These are phyloP conservation scores for Progne subis DNA, from an alignment of 2,113 vertebrate genomes.

Conservation along the genomic window DNA sequence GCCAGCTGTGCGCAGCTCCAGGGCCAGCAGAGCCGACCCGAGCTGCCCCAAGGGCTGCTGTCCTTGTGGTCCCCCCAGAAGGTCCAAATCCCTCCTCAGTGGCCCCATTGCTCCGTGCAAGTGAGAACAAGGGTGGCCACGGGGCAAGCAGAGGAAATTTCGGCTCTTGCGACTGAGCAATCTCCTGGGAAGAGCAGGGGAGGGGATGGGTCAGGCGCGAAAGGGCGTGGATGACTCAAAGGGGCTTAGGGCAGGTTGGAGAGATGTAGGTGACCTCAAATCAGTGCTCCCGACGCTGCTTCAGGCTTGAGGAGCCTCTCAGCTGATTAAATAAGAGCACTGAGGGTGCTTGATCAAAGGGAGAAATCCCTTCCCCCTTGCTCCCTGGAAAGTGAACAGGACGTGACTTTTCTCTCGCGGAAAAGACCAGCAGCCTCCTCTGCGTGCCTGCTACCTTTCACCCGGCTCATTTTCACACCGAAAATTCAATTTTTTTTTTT, in stretches of 20 bases:
- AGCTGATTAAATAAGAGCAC: background rate
- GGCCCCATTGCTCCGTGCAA: background rate
- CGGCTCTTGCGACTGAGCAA: fast-evolving
- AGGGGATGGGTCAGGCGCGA: background rate
- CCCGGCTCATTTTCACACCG: background rate
- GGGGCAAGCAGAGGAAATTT: background rate
- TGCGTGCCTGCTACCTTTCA: background rate
- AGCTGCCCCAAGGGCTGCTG: fast-evolving
- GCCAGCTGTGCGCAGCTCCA: background rate
- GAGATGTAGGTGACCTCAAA: background rate
- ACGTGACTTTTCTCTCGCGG: background rate
- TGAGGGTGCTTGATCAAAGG: background rate
- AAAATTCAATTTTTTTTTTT: background rate
- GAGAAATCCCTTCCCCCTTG: background rate
- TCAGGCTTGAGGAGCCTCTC: background rate
- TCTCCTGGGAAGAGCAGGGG: background rate
- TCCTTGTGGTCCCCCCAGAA: background rate
- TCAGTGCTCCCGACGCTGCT: background rate
- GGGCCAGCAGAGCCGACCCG: background rate
- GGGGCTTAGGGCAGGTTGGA: background rate
- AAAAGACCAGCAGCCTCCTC: background rate
- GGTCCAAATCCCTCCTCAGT: background rate
- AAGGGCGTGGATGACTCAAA: background rate
- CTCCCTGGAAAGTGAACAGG: background rate
- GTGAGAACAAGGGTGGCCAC: background rate